Percentiles rank a stretch among this genome's conserved stretches.
These are phyloP conservation scores for Ornithorhynchus anatinus DNA, from an alignment of 2,113 vertebrate genomes.

Conservation along the genomic window DNA sequence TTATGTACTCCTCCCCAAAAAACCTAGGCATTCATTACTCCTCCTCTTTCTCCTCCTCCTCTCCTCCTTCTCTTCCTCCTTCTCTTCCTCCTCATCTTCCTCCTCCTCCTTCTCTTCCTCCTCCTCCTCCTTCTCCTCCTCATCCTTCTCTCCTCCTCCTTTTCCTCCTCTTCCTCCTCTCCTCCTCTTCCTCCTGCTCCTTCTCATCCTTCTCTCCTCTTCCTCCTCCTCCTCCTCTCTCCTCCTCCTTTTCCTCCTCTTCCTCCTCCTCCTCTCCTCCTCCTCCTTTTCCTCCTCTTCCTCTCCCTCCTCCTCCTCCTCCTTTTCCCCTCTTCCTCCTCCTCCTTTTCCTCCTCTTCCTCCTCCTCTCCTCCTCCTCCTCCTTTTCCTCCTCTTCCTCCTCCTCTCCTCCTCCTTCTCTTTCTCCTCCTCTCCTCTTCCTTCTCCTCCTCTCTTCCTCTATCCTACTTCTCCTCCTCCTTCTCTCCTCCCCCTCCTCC, in stretches of 20 bases:
- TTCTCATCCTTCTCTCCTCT: background rate
- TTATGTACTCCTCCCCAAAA: too few relatives aligned
- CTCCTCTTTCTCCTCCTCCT: too few relatives aligned
- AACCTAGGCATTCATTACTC: too few relatives aligned
- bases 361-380: background rate
- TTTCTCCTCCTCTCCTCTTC: background rate
- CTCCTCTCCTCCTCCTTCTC: background rate
- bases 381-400: background rate
- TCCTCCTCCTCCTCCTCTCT: too few relatives aligned
- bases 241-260: background rate
- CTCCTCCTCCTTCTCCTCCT: background rate
- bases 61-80: fast-evolving
- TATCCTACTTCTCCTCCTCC: background rate
- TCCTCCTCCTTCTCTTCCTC: background rate
- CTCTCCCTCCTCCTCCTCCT: background rate
- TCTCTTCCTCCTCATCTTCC: background rate
- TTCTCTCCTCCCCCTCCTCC: background rate
- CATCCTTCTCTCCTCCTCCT: background rate
- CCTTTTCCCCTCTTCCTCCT: too few relatives aligned
- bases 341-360: background rate
- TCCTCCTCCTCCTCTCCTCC: too few relatives aligned
- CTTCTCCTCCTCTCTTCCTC: too few relatives aligned
- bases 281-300: too few relatives aligned
- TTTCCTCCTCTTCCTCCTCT: background rate
- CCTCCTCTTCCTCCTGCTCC: too few relatives aligned